Evolutionary conservation across 1,140 invertebrate species (phyloP).

Genomic region (Lerema accius): DNA sequence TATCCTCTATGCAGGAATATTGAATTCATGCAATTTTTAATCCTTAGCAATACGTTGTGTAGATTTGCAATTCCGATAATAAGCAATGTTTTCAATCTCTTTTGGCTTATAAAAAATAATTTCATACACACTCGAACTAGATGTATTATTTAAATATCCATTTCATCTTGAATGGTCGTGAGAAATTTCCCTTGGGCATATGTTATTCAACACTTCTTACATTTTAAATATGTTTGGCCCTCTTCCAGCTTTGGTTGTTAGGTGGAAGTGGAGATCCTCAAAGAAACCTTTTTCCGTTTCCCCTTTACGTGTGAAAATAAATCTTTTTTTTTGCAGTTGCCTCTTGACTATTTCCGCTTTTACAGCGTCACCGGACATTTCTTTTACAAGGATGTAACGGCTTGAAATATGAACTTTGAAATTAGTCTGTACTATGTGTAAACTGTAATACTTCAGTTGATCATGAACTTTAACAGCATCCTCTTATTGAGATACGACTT

Average conservation of each 20-base stretch:
- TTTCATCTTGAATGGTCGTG: not conserved
- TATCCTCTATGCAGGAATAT: too few species aligned
- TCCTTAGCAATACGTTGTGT: too few species aligned
- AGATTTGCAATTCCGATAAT: too few species aligned
- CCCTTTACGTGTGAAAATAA: not conserved
- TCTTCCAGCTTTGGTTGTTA: constrained; percentile 2
- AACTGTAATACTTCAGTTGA: too few species aligned
- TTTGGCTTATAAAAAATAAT: too few species aligned
- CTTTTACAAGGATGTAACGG: too few species aligned
- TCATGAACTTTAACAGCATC: too few species aligned
- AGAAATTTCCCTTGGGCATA: constrained; percentile 7
- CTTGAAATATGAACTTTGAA: too few species aligned
- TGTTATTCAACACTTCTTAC: constrained; percentile 23
- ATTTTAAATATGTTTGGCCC: constrained; percentile 15
- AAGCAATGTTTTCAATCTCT: too few species aligned
- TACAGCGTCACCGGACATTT: not conserved
- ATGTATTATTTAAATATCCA: not conserved
- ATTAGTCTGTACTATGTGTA: too few species aligned
- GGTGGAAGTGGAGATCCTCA: not conserved
- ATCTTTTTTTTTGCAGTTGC: not conserved
- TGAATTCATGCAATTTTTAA: too few species aligned
- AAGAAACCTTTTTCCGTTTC: not conserved
- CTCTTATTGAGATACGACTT: constrained; percentile 5
- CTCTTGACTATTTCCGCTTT: not conserved
- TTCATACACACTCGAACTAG: too few species aligned